A percentile compares a stretch with the other conserved stretches of the same genome.
Conservation (phyloP, 64 coral and sea anemone species). For the Actinia equina region DNA sequence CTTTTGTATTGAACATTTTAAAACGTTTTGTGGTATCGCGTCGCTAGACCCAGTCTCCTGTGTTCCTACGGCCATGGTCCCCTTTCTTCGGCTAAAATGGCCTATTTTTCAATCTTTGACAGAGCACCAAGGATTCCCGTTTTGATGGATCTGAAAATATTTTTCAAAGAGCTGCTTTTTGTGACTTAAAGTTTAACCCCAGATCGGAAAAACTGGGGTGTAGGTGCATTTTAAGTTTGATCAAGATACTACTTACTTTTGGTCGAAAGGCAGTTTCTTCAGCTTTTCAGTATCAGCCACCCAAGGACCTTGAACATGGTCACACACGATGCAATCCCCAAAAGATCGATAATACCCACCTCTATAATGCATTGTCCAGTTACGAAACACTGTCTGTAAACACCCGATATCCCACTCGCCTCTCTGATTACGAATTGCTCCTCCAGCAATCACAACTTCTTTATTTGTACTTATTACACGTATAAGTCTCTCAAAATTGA, state of each 20-base stretch:
- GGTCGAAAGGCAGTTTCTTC: conserved; percentile 52
- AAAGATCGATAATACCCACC: conserved; percentile 80
- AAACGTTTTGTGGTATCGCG: too few relatives aligned
- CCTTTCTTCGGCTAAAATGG: too few relatives aligned
- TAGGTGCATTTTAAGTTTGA: too few relatives aligned
- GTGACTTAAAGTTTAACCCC: too few relatives aligned
- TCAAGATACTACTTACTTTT: conserved; percentile 44
- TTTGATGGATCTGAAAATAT: too few relatives aligned
- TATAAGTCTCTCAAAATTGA: conserved; percentile 70
- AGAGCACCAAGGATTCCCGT: too few relatives aligned
- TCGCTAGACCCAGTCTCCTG: too few relatives aligned
- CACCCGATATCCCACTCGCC: conserved; percentile 93
- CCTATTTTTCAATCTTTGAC: too few relatives aligned
- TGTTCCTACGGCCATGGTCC: too few relatives aligned
- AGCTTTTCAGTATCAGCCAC: conserved; percentile 67
- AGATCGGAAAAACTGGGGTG: too few relatives aligned
- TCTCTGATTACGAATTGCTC: conserved; percentile 59
- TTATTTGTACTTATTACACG: conserved; percentile 67
- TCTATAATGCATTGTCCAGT: conserved; percentile 68
- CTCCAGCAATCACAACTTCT: conserved; percentile 64
- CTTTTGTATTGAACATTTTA: too few relatives aligned
- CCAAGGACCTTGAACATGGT: conserved; percentile 80
- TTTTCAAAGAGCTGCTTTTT: too few relatives aligned
- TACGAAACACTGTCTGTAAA: conserved; percentile 73
- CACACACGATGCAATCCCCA: conserved; percentile 81